A percentile compares a stretch with the other conserved stretches of the same genome.
Conservation (phyloP, 2,113 vertebrate species). For the Furnarius figulus region DNA sequence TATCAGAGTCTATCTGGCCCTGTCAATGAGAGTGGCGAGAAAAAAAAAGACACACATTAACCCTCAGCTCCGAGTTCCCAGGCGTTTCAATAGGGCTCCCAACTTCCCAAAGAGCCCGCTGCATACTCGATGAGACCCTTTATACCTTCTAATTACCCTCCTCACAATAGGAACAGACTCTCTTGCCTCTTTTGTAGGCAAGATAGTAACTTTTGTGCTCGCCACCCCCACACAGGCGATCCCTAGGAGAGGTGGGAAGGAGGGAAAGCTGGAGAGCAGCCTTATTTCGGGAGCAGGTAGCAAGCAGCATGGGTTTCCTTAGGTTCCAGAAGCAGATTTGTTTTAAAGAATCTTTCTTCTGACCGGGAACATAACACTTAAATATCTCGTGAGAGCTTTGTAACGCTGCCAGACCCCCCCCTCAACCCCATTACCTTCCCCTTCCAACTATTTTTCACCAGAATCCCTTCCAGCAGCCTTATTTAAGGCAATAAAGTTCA, state of each 20-base stretch:
- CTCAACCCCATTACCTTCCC: not conserved
- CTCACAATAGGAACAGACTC: slow-evolving; percentile 77
- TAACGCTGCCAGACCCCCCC: not conserved
- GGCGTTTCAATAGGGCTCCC: slow-evolving; percentile 82
- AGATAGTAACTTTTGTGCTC: not conserved
- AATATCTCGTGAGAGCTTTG: not conserved
- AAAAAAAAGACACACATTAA: slow-evolving; percentile 83
- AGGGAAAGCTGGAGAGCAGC: fast-evolving
- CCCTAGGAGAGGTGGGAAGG: not conserved
- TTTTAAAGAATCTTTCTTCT: not conserved
- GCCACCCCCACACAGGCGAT: not conserved
- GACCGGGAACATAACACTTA: fast-evolving
- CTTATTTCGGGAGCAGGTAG: not conserved
- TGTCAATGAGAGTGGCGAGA: slow-evolving; percentile 73
- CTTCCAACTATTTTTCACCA: not conserved
- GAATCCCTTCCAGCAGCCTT: not conserved
- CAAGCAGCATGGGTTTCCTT: not conserved
- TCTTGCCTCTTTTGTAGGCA: slow-evolving; percentile 59
- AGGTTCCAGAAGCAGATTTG: not conserved
- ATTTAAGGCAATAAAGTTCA: not conserved
- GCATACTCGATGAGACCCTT: slow-evolving; percentile 90
- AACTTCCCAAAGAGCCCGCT: slow-evolving; percentile 84
- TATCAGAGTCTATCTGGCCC: slow-evolving; percentile 83
- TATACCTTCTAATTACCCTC: slow-evolving; percentile 88
- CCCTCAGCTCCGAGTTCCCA: slow-evolving; percentile 83